Percentiles rank a stretch among this genome's conserved stretches.
Evolutionary conservation across 64 coral and sea anemone species (phyloP).

Genomic region (Acropora tenuis): DNA sequence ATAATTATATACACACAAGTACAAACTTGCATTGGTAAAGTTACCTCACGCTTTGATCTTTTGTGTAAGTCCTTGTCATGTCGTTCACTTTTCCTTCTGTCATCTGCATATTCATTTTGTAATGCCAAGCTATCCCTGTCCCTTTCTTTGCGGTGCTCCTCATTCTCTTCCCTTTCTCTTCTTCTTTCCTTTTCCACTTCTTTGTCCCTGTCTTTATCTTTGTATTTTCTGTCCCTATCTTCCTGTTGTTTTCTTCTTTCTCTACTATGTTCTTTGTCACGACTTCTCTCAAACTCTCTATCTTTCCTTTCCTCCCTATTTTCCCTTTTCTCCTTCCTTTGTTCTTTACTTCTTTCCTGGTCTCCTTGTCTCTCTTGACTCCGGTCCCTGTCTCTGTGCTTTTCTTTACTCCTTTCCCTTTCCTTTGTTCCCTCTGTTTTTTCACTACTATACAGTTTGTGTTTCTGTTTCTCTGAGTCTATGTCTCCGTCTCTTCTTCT

Average conservation of each 20-base stretch:
- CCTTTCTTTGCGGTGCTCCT: conserved; percentile 9
- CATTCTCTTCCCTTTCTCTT: background rate
- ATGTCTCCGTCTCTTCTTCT: conserved; percentile 9
- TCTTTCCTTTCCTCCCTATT: conserved; percentile 54
- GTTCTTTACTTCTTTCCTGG: conserved; percentile 4
- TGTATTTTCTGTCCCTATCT: conserved; percentile 1
- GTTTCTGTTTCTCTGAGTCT: background rate
- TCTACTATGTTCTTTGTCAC: conserved; percentile 31
- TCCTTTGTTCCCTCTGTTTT: background rate
- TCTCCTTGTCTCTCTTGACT: conserved; percentile 9
- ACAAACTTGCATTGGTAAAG: background rate
- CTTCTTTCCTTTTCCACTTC: background rate
- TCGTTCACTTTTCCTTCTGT: conserved; percentile 44
- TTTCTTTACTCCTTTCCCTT: background rate
- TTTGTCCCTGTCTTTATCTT: conserved; percentile 10
- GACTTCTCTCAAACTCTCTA: conserved; percentile 22
- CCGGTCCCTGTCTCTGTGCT: background rate
- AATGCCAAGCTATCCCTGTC: conserved; percentile 24
- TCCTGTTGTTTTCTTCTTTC: conserved; percentile 20
- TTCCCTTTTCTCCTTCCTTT: conserved; percentile 22
- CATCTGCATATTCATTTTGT: conserved; percentile 29
- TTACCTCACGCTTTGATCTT: conserved; percentile 15
- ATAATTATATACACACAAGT: background rate
- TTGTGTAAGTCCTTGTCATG: conserved; percentile 27
- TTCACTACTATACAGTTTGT: background rate